Base-by-base conservation (phyloP, 2,113 vertebrate genomes). In the Hydrolagus affinis region DNA sequence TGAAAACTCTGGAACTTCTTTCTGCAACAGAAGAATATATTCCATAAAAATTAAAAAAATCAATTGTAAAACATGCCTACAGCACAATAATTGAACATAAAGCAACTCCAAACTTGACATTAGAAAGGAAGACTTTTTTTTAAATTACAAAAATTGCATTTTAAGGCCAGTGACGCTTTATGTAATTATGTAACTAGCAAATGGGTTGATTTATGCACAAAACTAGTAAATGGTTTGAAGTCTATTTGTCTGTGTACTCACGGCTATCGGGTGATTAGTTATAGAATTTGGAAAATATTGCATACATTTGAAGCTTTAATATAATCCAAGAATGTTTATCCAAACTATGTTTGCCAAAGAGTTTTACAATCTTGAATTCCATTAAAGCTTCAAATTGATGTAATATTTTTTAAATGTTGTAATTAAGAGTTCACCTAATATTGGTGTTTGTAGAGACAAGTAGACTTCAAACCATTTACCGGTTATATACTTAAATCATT, bases 1-100 rank as follows among this genome's bases (percentile, higher is more conserved):
- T 99, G 97, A 90, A 98, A 99, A 90, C 97, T 99, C 93, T 99
- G 98, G 89, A 98, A 99, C 91, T 98, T 98, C 89, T 96, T 98
- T 87, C 98, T 99, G 93, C 85, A 89, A 90, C 14, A 85, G 56
- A 76, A 71, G 66, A 8, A 23, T 11, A 30, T 15, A 21, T 0
- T 0, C 0, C 4, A 86, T 0, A 66, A 60, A 8, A 23, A 59
- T 28, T 12, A 4, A 23, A 12, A n/a, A n/a, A 73, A 9, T 28
- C 6, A 73, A 0, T 8, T 73, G 71, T 23, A 32, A 85, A 56
- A 62, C 44, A 85, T 70, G 71, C n/a, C 32, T 56, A 28, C 19
- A 28, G 69, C 30, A 62, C 11, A 85, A 69, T 71, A 71, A 59
- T n/a, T 64, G 12, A 70, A 7, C 56, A 19, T 8, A 30, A 25